Percentiles rank a stretch among this genome's conserved stretches.
Conservation (phyloP, 2,797 vertebrate species). For the Falco concolor region DNA sequence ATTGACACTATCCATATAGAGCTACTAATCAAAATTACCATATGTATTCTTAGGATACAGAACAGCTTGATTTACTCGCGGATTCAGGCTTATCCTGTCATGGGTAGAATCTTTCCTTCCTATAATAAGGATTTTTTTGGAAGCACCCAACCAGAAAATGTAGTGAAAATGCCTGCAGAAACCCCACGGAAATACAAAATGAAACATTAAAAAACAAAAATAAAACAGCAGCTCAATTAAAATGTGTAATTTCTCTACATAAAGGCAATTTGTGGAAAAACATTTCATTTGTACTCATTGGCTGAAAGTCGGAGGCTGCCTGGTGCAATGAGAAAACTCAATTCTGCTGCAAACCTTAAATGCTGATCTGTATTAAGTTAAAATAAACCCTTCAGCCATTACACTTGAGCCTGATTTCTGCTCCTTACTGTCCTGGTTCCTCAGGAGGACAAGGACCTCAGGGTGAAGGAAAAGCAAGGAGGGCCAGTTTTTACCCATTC, state of each 20-base stretch:
- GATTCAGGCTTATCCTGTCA: background rate
- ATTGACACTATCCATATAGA: conserved; percentile 23
- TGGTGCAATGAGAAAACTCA: background rate
- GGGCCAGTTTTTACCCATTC: background rate
- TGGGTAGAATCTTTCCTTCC: background rate
- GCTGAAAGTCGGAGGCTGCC: background rate
- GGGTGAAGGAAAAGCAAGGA: background rate
- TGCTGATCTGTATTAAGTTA: background rate
- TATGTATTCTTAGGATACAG: background rate
- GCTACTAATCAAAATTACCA: conserved; percentile 18
- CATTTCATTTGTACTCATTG: background rate
- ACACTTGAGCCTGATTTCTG: background rate
- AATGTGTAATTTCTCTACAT: background rate
- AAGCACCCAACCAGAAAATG: conserved; percentile 33
- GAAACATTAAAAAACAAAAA: conserved; percentile 3
- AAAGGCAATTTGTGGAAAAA: background rate
- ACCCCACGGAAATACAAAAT: conserved; percentile 1
- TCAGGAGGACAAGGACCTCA: background rate
- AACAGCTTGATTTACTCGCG: background rate
- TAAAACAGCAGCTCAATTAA: conserved; percentile 30
- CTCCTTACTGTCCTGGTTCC: background rate
- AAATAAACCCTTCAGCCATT: background rate
- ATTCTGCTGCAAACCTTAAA: background rate
- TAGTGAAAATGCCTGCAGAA: conserved; percentile 21
- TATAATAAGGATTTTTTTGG: conserved; percentile 11